Evolutionary conservation across 2,797 vertebrate genomes (phyloP), one percentile per base, ranked within the genome.

Genomic region (Coendou prehensilis): DNA sequence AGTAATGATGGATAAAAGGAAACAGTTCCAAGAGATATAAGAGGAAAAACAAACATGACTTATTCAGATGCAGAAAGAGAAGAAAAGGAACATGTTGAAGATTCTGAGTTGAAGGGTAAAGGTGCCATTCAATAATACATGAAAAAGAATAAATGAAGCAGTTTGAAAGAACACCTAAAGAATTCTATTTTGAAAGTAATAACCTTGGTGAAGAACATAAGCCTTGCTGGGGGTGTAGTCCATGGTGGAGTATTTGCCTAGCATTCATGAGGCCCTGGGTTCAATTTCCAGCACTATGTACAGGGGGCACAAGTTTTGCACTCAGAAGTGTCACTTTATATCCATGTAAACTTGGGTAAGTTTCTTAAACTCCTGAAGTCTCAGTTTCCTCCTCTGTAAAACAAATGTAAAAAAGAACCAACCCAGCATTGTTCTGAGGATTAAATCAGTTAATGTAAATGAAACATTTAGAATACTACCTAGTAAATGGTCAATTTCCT

Each of bases 361-460:
- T 78, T 91, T 91, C 54, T 84, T 69, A 93, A 93, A 95, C 13
- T 87, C n/a, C 30, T 92, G 4, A 94, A 82, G 37, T 79, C 63
- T 93, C 37, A 30, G 37, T 93, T 95, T 94, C 37, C 50, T 85
- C 69, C 59, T 47, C 52, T 86, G 18, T 81, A 90, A 96, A 92
- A 71, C 37, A 33, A 94, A 92, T 8, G 33, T 73, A 96, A 89
- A 41, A 59, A 94, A 94, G 50, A 96, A 85, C 1, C 4, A 87
- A 84, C 28, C 59, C 50, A 89, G 47, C 79, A 88, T 63, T 85
- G 10, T 69, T 94, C 86, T 93, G 50, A 95, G 23, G 50, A 88
- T 61, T 93, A 84, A 86, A 78, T 95, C 64, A 85, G 50, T 50
- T 78, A 93, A 47, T 69, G 11, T 23, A 89, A 84, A 76, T 64